Evolutionary conservation across 2,888 invertebrate genomes (phyloP).

Genomic region (Volucella zonaria): DNA sequence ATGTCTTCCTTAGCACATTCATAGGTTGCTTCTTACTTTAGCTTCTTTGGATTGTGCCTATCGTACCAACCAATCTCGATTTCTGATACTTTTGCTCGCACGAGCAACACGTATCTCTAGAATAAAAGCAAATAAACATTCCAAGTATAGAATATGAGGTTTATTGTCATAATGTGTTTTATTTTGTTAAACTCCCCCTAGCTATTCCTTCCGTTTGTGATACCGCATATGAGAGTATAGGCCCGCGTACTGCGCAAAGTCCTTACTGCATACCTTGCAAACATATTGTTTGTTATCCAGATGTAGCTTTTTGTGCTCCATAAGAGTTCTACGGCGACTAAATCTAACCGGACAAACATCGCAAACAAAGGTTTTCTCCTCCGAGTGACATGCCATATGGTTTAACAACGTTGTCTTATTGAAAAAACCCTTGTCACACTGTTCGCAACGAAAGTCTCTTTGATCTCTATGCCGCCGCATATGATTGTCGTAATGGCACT

Average conservation of each 20-base stretch:
- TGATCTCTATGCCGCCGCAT: constrained; percentile 78
- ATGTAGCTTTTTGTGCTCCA: constrained; percentile 80
- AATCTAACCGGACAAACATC: constrained; percentile 79
- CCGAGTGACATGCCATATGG: constrained; percentile 78
- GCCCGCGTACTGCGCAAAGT: constrained; percentile 80
- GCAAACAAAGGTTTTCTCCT: constrained; percentile 79
- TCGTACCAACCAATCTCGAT: no score
- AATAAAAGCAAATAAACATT: no score
- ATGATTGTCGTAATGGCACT: constrained; percentile 76
- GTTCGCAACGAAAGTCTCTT: constrained; percentile 77
- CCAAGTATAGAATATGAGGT: not conserved
- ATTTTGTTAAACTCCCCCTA: not conserved
- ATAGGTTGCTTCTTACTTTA: no score
- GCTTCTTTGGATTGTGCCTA: no score
- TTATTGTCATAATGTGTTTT: not conserved
- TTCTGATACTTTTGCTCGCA: no score
- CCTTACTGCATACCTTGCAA: constrained; percentile 76
- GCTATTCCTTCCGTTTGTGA: constrained; percentile 50
- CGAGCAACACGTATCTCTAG: no score
- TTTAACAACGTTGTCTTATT: constrained; percentile 79
- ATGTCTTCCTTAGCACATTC: no score
- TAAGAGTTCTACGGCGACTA: constrained; percentile 79
- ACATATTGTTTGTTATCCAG: constrained; percentile 78
- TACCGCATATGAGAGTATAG: constrained; percentile 78
- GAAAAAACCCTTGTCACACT: constrained; percentile 79